Percentiles rank a stretch among this genome's conserved stretches.
Conservation (phyloP, 2,113 vertebrate genomes). For the Erythrocercus mccallii region DNA sequence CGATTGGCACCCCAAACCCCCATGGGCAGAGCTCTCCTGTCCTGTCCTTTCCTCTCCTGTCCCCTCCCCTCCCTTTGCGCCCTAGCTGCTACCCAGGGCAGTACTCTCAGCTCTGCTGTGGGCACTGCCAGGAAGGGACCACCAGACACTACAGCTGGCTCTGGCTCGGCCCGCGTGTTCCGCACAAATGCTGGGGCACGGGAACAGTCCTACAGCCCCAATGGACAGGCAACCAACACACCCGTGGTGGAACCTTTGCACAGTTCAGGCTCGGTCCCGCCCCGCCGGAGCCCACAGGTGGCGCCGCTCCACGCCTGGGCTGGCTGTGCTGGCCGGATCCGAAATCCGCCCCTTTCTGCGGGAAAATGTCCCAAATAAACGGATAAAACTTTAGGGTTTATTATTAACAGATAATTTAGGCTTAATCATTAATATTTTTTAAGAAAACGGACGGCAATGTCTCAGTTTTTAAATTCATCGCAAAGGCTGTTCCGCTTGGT, state of each 20-base stretch:
- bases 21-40: not conserved
- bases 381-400: no score
- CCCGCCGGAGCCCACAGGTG: not conserved
- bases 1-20: accelerated
- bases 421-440: no score
- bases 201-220: accelerated
- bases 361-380: no score
- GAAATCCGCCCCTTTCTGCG: no score
- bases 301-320: not conserved
- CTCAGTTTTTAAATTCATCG: not conserved
- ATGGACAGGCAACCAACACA: accelerated
- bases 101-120: not conserved
- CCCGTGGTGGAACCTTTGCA: accelerated
- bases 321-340: not conserved
- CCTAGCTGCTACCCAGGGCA: not conserved
- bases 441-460: accelerated
- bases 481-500: no score
- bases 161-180: not conserved
- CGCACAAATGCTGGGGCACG: not conserved
- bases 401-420: not conserved
- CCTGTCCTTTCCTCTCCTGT: no score
- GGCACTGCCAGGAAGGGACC: no score
- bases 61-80: not conserved
- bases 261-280: accelerated
- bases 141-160: not conserved